Evolutionary conservation across 1,140 invertebrate genomes (phyloP), one percentile per base, ranked within the genome.

Genomic region (Drosophila carrolli): DNA sequence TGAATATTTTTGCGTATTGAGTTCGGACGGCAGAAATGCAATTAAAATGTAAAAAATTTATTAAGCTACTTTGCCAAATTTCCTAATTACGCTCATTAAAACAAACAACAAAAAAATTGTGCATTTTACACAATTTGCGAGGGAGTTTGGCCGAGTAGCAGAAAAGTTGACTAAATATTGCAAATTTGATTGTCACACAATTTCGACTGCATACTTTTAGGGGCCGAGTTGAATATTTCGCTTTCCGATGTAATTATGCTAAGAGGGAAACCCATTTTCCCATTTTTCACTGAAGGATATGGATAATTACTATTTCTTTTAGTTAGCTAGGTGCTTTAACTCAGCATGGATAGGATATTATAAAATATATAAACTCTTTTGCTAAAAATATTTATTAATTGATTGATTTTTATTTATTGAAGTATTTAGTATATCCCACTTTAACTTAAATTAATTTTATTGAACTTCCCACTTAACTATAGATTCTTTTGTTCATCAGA

Each of bases 31-130:
- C 35, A 46, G 54, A 77, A 70, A 77, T 66, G 67, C 67, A 78
- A 78, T 78, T 78, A 78, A 78, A 78, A 73, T 73, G 66, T 72
- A 78, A 78, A 78, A 73, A 73, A 73, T 66, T 47, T 70, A 78
- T 78, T 78, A 78, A 78, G 76, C 75, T 78, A 66, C 67, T 78
- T 78, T 72, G 58, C 58, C 44, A 78, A 66, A 65, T 78, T 78
- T 72, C 67, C 76, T 78, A 78, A 78, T 78, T 78, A 78, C 51
- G 67, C 50, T 51, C 48, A 73, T 78, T 78, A 78, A 60, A 75
- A 14, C 16, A 53, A 65, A 44, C 19, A 40, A 4, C 32, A 35
- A 46, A 55, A 72, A 67, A 38, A 50, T 6, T 50, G 44, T 1
- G n/a, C 37, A 47, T 48, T 67, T 56, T 47, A 70, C 66, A 70